A percentile compares a stretch with the other conserved stretches of the same genome.
These are phyloP conservation scores for Stegophylla sp. DNA, from an alignment of 2,888 invertebrate genomes.

Conservation along the genomic window DNA sequence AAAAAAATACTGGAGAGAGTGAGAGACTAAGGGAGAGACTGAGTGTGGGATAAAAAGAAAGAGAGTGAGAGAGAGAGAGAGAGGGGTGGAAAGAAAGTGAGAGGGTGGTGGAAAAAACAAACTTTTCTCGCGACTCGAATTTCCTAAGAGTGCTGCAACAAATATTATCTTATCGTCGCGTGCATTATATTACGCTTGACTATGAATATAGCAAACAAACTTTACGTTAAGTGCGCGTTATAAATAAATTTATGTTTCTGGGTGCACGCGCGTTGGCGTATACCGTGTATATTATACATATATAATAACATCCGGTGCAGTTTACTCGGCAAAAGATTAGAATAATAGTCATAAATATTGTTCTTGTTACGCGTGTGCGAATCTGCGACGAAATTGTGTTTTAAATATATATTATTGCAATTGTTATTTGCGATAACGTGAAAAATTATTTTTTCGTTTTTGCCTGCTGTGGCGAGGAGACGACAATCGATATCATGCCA, in stretches of 20 bases:
- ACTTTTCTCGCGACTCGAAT: background rate
- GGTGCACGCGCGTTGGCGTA: no score
- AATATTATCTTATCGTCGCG: slow-evolving; percentile 11
- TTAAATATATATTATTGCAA: no score
- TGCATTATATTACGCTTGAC: background rate
- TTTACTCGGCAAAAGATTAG: no score
- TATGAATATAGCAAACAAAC: background rate
- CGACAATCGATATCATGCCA: no score
- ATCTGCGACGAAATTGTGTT: no score
- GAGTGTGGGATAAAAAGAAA: background rate
- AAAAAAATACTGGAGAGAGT: background rate
- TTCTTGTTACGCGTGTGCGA: no score
- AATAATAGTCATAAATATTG: no score
- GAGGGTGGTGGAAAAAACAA: background rate
- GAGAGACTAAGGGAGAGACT: background rate
- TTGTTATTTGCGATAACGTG: no score
- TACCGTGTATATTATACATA: no score
- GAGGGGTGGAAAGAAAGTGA: background rate
- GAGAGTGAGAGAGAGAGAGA: background rate
- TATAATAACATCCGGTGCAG: no score
- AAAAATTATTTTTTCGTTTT: no score
- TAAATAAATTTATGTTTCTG: background rate
- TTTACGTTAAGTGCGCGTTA: slow-evolving; percentile 7
- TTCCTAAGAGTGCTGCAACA: background rate
- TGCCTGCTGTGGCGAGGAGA: no score